Evolutionary conservation across 2,888 invertebrate genomes (phyloP), one percentile per base, ranked within the genome.

Genomic region (Disparrhopalites patrizii): DNA sequence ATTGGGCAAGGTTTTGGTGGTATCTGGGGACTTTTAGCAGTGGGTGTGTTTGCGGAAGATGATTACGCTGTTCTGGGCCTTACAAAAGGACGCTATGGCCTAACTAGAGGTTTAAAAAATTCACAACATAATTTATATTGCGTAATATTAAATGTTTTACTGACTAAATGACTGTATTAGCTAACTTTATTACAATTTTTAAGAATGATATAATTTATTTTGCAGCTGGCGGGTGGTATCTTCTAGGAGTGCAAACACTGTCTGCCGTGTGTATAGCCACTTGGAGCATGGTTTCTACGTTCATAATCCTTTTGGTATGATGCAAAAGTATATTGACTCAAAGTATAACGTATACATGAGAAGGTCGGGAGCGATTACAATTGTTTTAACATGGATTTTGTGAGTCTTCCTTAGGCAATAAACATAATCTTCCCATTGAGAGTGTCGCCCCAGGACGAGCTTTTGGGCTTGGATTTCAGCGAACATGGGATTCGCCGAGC

Each of bases 391-490:
- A 43, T 15, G 7, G n/a, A 25, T 13, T 30, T 55, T 56, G 3
- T 64, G 1, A 25, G 28, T n/a, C n/a, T n/a, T n/a, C n/a, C 20
- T 43, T 70, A 83, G 82, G 25, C 78, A 30, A 87, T 93, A 18
- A 86, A 92, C 78, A 85, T 85, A 77, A 80, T 91, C n/a, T 81
- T 91, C 71, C 87, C 89, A 0, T 90, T 94, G 68, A 83, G 94
- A n/a, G 91, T 94, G 91, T 85, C 87, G 62, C 85, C 87, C 0
- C 87, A 90, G 75, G 89, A 91, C 56, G 94, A 94, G 79, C 80
- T 92, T 52, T 80, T 94, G n/a, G 94, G 94, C 0, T 93, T 94
- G 0, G 93, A 94, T 80, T 82, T 93, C 43, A 87, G 89, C 5
- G 94, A 94, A 77, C 94, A 94, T 78, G 83, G 85, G 71, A 86